These are phyloP conservation scores for Lutjanus campechanus DNA, from an alignment of 2,797 vertebrate genomes.

Conservation along the genomic window DNA sequence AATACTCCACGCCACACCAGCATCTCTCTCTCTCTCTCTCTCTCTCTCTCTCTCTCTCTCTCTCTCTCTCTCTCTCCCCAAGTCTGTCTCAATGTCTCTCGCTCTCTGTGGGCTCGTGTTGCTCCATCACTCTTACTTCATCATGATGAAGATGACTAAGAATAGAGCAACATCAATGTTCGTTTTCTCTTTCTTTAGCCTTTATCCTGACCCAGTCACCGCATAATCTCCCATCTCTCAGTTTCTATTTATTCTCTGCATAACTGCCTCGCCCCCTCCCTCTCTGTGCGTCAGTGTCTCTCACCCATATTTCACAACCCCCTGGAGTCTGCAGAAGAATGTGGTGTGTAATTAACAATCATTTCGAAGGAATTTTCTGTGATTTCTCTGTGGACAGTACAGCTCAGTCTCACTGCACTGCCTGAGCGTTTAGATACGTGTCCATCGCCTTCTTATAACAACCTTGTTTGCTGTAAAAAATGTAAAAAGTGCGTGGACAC, in stretches of 20 bases:
- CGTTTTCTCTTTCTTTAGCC: not conserved
- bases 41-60: not conserved
- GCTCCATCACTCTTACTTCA: conserved; percentile 47
- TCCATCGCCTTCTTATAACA: conserved; percentile 4
- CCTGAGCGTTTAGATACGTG: conserved; percentile 2
- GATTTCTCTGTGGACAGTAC: conserved; percentile 45
- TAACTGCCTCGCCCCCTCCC: not conserved
- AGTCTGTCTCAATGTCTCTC: no score
- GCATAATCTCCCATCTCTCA: conserved; percentile 17
- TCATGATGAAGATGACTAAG: conserved; percentile 19
- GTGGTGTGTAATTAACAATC: conserved; percentile 60
- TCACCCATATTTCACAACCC: conserved; percentile 64
- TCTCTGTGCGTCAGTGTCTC: conserved; percentile 29
- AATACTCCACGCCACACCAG: conserved; percentile 11
- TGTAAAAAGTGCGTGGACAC: not conserved
- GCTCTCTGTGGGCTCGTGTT: conserved; percentile 23
- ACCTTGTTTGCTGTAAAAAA: not conserved
- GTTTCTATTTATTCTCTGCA: conserved; percentile 20
- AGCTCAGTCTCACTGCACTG: conserved; percentile 15
- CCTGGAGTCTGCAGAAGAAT: conserved; percentile 63
- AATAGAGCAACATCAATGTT: conserved; percentile 19
- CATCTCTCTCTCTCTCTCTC: conserved; percentile 7
- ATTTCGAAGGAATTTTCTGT: conserved; percentile 50
- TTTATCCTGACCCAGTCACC: conserved; percentile 12
- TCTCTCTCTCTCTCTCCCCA: not conserved